Base-by-base conservation (phyloP, 2,888 invertebrate species). In the Ophion slaviceki region DNA sequence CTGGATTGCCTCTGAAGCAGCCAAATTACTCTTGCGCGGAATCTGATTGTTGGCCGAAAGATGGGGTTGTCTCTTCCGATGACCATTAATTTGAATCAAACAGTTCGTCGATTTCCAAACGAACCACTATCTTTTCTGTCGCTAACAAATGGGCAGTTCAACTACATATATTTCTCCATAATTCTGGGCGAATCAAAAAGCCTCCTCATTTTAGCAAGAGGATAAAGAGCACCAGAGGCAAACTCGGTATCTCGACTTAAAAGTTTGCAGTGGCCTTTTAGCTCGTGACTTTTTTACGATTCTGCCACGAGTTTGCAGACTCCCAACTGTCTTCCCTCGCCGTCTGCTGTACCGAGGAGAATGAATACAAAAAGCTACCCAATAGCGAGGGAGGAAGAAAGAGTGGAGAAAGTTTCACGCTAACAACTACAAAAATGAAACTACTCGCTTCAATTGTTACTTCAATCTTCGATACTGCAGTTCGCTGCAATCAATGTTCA, bases 231-330 rank as follows among this genome's bases (percentile, higher is more conserved):
- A 47, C 53, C 64, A 45, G 17, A 71, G 53, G 59, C 17, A 82
- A 86, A 77, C 80, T 72, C 82, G 45, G 72, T 74, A 72, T 72
- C 62, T 68, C 82, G 82, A 82, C 82, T 86, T 82, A 80, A 82
- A 86, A 86, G 85, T 86, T 53, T 86, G 80, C 82, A 80, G 77
- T 72, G 61, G 80, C 77, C 82, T 80, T 80, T 82, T 80, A 82
- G 80, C 82, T 86, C 82, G 80, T 82, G 80, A 82, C 82, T 86
- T 86, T 86, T 86, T 86, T 68, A 86, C 82, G 82, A 80, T 77
- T 78, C 72, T 72, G 5, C 47, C 64, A 61, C 53, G 32, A 47
- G 40, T 47, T 79, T 53, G 75, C 71, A 36, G 20, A 17, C 67
- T 57, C 57, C 61, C 28, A 64, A 28, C 64, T 28, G 47, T n/a